phyloP scores from a whole-genome alignment of 1,140 invertebrate genomes.

The Sinonovacula constricta region DNA sequence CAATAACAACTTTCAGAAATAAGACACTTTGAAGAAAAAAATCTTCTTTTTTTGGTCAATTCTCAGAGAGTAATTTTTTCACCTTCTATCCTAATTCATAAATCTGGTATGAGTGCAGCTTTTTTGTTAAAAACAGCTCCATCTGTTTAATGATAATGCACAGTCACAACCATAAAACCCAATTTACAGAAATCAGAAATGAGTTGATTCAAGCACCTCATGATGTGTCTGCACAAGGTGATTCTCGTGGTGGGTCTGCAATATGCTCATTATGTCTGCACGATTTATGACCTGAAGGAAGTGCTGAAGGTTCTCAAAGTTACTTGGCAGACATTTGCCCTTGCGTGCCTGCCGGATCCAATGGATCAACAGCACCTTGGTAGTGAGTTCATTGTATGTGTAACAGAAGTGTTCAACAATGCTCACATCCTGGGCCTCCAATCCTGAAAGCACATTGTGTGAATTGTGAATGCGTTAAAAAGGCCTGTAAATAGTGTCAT shows the following conservation, averaged over 20 bases:
- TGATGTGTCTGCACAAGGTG: background rate
- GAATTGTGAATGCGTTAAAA: too few relatives aligned
- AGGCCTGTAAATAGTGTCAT: too few relatives aligned
- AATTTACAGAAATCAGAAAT: too few relatives aligned
- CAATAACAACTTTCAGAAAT: too few relatives aligned
- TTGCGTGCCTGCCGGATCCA: conserved; percentile 10
- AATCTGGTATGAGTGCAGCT: too few relatives aligned
- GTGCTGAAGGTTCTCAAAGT: conserved; percentile 14
- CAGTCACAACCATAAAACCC: too few relatives aligned
- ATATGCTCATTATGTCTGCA: conserved; percentile 2
- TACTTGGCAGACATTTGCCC: background rate
- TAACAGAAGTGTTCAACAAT: conserved; percentile 49
- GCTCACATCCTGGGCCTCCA: conserved; percentile 19
- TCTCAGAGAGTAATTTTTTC: too few relatives aligned
- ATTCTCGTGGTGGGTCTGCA: conserved; percentile 4
- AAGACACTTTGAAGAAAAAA: too few relatives aligned
- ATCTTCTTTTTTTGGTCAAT: too few relatives aligned
- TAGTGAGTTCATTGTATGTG: conserved; percentile 20
- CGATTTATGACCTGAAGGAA: conserved; percentile 9
- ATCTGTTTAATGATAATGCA: too few relatives aligned
- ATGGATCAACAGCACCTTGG: conserved; percentile 27
- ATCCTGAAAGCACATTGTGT: conserved; percentile 25
- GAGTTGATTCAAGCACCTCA: background rate
- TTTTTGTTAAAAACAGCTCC: too few relatives aligned
- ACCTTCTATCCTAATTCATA: too few relatives aligned